Evolutionary conservation across 2,113 vertebrate genomes (phyloP), one percentile per base, ranked within the genome.

Genomic region (Columbina picui): DNA sequence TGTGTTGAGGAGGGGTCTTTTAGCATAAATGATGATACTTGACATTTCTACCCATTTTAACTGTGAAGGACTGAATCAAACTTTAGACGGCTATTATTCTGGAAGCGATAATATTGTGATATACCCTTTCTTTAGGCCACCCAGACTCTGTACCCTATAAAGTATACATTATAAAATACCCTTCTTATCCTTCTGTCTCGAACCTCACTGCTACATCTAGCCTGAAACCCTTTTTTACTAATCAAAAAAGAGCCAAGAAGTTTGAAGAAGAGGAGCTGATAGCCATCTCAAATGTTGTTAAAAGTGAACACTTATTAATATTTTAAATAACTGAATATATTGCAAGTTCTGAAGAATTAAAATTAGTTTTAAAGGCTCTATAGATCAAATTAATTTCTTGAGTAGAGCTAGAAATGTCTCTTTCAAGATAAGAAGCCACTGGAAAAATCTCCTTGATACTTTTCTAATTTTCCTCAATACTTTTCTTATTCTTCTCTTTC

Each of bases 331-430:
- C 41, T 65, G 41, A 83, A 77, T 83, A 71, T 38, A 67, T 84
- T 77, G 34, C 59, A 68, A 67, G 68, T 88, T 78, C 88, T 96
- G 56, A 92, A 89, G 73, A 84, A 90, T 88, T 93, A 83, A 93
- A 90, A 91, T 90, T 88, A 59, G 17, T 90, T 95, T 94, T 90
- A 90, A 94, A 78, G 73, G 10, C 79, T 90, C 60, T 61, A 39
- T 53, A 94, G 52, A 79, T 94, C 68, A 95, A 94, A 93, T 95
- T 94, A 94, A 94, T 93, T 95, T 93, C 49, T 91, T 76, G 64
- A 73, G 43, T 63, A 75, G 68, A 86, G 52, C n/a, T 67, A 43
- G 90, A 84, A 63, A 87, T 93, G 34, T 77, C 13, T 27, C 5
- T 86, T 95, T 93, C 80, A 77, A 50, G 70, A 86, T 64, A 84